Evolutionary conservation across 37 sponge, comb jelly and placozoan species (phyloP), one percentile per base, ranked within the genome.

Genomic region (Spongia lamella): DNA sequence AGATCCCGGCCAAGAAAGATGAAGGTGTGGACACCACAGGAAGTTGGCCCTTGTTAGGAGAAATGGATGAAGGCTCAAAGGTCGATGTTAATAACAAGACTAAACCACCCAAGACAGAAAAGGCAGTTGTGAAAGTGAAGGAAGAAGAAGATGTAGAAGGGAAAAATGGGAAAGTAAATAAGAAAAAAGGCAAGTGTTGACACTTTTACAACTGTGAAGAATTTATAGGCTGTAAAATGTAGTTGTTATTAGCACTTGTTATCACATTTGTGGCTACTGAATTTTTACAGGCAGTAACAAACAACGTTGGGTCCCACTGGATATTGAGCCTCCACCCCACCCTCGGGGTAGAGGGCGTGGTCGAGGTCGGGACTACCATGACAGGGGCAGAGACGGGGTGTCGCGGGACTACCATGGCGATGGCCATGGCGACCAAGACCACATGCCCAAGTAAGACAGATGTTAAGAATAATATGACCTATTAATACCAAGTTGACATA

Each of bases 41-140:
- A 31, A 90, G 90, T 49, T 90, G 90, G 90, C 90, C 90, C 1
- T 83, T 86, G 14, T 66, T 90, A 19, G 80, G 84, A 7, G 89
- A 83, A 61, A 70, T 76, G 76, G 58, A 63, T 53, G 62, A 69
- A 37, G 63, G 76, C 17, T 39, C 70, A 22, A 85, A 53, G 62
- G 62, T 35, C 38, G 86, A 79, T 2, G 58, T 31, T 4, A 71
- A 69, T 55, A 82, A 82, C 52, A 57, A 52, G n/a, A 56, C 43
- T 21, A 43, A 72, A 27, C 70, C 62, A 33, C 56, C 65, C 20
- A 70, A 70, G 19, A 53, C 32, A 4, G 52, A 70, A 53, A 38
- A 22, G 19, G 65, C 37, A 29, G 35, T 34, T 11, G 11, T 14
- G 6, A 36, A 50, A 20, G 25, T 31, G 30, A 52, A 51, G 40